Base-by-base conservation (phyloP, 1,140 invertebrate genomes). In the Choristoneura fumiferana region DNA sequence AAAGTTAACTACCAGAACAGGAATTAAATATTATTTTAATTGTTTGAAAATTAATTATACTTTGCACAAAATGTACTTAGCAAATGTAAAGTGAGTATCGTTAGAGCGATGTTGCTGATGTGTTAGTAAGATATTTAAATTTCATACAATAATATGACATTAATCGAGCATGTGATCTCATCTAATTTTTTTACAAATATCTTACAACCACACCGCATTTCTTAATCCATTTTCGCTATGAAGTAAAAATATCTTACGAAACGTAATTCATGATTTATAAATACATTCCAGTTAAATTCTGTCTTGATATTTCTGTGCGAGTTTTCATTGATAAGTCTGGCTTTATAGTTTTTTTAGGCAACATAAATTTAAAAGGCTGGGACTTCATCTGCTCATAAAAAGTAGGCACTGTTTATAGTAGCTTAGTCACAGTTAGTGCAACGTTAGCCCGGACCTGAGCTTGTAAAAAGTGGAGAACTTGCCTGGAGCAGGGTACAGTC, bases 11-110 rank as follows among this genome's bases (percentile, higher is more conserved):
- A 71, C 69, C 62, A 62, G 34, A 38, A 68, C 63, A 62, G 73
- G 71, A 76, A 73, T 69, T 71, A 73, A 77, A 65, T 72, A 73
- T 77, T 81, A 80, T 78, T 65, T 62, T 77, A 73, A 78, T 65
- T 63, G 81, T 79, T 86, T 88, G 84, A 75, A 78, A 72, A 76
- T 86, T 78, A 78, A 63, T 65, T 69, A 71, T 73, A 59, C 81
- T 81, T 77, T 84, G 85, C 85, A 88, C 85, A 88, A 88, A 87
- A 79, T 80, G 85, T 88, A 88, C 85, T 88, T 88, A 88, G 74
- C 65, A 66, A 62, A 22, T 49, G 10, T 69, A 72, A 53, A 65
- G 67, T 71, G 69, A 69, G 57, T 60, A 60, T 63, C 60, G 60
- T 67, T 67, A 65, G 71, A 57, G 58, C 55, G 60, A 35, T 60